Evolutionary conservation across 2,888 invertebrate species (phyloP), one percentile per base, ranked within the genome.

Genomic region (Nasonovia ribisnigri): DNA sequence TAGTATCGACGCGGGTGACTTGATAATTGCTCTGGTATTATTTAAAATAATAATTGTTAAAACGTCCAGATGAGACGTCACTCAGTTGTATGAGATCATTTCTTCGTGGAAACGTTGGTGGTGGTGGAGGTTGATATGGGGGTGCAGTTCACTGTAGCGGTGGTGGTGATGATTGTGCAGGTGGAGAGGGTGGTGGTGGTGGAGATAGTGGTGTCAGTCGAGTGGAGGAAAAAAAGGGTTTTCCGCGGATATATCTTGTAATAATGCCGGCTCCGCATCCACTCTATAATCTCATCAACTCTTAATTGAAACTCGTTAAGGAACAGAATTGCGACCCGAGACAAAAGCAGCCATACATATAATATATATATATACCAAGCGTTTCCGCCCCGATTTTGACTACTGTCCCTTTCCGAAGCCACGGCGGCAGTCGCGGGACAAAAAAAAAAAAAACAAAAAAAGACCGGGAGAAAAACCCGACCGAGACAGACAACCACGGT

Each of bases 251-350:
- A 77, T 77, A 77, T 77, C 77, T 77, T 77, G 36, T 36, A 77
- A 77, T 77, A 77, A 77, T 42, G 77, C 36, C 77, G 77, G 20
- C 36, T 77, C 36, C 77, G 77, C 77, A 77, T 90, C 67, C 67
- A 90, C 90, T 90, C n/a, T 29, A 36, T 89, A 91, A 91, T 91
- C 90, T 91, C 90, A 84, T 91, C 77, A 77, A 84, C 77, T 84
- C 77, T 91, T 91, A 91, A 91, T 91, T 91, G 90, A 84, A 91
- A 91, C 90, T 91, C 90, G 84, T 91, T 91, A 91, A 84, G 90
- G 29, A 91, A 51, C 36, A 77, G 77, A 84, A 84, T 36, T 51
- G 90, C 84, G 26, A 13, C 36, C 51, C 42, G 90, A 91, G 51
- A 91, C 90, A 91, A 91, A 91, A 91, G 84, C 84, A 46, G 48